A percentile compares a stretch with the other conserved stretches of the same genome.
Conservation (phyloP, 2,888 invertebrate species). For the Meta bourneti region DNA sequence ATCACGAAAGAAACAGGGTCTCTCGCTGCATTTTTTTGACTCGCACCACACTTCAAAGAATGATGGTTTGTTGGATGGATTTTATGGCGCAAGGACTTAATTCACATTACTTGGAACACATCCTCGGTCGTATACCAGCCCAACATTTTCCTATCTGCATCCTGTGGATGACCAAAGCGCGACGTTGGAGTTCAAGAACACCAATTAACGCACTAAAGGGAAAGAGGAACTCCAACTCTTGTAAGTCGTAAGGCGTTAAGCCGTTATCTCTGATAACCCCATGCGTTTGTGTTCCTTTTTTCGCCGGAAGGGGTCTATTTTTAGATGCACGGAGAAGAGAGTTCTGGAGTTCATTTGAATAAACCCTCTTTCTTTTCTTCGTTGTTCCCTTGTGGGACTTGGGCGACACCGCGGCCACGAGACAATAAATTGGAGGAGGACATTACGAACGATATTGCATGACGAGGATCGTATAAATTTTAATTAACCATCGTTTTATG, state of each 20-base stretch:
- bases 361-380: background rate
- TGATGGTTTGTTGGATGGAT: too few relatives aligned
- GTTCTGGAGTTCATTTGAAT: constrained; percentile 25
- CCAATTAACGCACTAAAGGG: constrained; percentile 1
- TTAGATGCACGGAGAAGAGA: background rate
- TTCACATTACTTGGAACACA: too few relatives aligned
- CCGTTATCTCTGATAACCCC: constrained; percentile 14
- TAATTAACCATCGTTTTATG: background rate
- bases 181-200: constrained; percentile 4
- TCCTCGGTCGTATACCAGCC: too few relatives aligned
- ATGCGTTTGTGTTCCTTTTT: constrained; percentile 10
- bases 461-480: background rate
- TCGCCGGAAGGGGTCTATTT: constrained; percentile 24
- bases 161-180: background rate
- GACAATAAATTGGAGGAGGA: background rate
- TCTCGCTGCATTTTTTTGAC: too few relatives aligned
- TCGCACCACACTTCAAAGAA: too few relatives aligned
- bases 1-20: too few relatives aligned
- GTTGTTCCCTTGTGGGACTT: background rate
- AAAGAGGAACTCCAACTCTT: background rate
- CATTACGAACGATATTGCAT: constrained; percentile 25
- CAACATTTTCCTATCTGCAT: too few relatives aligned
- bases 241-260: background rate
- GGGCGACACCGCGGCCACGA: background rate
- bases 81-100: too few relatives aligned